Percentiles rank a stretch among this genome's conserved stretches.
Evolutionary conservation across 2,113 vertebrate genomes (phyloP).

Genomic region (Tor tambroides): DNA sequence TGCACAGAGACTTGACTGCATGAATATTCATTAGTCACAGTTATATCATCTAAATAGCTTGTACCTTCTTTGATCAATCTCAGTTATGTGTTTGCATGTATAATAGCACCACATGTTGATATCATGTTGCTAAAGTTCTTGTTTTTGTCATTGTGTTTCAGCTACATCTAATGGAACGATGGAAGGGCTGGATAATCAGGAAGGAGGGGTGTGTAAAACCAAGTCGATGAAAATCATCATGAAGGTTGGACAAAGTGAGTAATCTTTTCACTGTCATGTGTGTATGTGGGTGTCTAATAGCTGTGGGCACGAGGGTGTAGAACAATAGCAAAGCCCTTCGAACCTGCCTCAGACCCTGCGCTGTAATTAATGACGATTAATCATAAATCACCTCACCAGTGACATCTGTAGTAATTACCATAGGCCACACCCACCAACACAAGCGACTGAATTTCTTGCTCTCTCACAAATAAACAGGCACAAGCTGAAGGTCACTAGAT

Average conservation of each 20-base stretch:
- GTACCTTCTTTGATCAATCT: background rate
- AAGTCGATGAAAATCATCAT: slow-evolving; percentile 99
- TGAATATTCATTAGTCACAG: background rate
- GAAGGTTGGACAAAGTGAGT: slow-evolving; percentile 99
- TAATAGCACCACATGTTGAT: background rate
- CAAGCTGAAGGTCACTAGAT: slow-evolving; percentile 61
- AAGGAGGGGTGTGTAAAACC: slow-evolving; percentile 97
- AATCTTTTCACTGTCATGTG: slow-evolving; percentile 42
- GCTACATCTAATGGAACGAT: slow-evolving; percentile 98
- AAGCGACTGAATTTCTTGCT: background rate
- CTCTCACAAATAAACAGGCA: slow-evolving; percentile 28
- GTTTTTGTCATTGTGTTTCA: slow-evolving; percentile 62
- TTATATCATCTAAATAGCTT: background rate
- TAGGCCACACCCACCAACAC: slow-evolving; percentile 42
- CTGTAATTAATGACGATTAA: slow-evolving; percentile 60
- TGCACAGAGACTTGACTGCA: background rate
- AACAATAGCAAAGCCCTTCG: slow-evolving; percentile 18
- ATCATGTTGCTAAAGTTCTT: background rate
- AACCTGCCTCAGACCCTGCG: slow-evolving; percentile 34
- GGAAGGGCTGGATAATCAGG: slow-evolving; percentile 99
- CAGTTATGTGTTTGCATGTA: background rate
- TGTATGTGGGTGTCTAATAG: background rate
- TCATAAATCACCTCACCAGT: slow-evolving; percentile 50
- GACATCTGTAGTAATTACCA: slow-evolving; percentile 44
- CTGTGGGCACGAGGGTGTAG: background rate